Evolutionary conservation across 2,888 invertebrate genomes (phyloP).

Genomic region (Nysson spinosus): DNA sequence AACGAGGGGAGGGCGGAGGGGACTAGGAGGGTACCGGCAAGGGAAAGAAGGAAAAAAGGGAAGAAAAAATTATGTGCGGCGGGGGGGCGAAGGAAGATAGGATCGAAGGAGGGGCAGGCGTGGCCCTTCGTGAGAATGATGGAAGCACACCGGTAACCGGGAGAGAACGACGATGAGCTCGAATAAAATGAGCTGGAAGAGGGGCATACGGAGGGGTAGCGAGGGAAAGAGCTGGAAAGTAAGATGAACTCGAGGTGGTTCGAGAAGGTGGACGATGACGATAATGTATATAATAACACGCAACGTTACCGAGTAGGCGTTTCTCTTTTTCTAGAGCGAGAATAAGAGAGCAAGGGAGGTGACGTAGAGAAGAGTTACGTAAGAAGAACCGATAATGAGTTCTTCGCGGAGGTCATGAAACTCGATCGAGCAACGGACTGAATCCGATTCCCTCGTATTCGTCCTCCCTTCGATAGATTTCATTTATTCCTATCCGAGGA

Average conservation of each 20-base stretch:
- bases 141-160: slow-evolving; percentile 70
- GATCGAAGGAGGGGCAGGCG: slow-evolving; percentile 74
- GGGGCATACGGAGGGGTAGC: slow-evolving; percentile 13
- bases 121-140: slow-evolving; percentile 72
- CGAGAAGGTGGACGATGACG: slow-evolving; percentile 37
- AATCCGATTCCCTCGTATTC: slow-evolving; percentile 30
- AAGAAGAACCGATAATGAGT: slow-evolving; percentile 27
- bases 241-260: neutral
- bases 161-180: slow-evolving; percentile 59
- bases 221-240: neutral
- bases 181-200: slow-evolving; percentile 48
- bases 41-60: slow-evolving; percentile 47
- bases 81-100: slow-evolving; percentile 62
- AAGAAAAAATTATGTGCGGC: slow-evolving; percentile 56
- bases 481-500: slow-evolving; percentile 45
- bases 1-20: slow-evolving; percentile 71
- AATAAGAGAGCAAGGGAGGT: slow-evolving; percentile 7
- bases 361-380: slow-evolving; percentile 30
- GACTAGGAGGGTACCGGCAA: slow-evolving; percentile 48
- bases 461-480: slow-evolving; percentile 26
- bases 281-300: slow-evolving; percentile 51
- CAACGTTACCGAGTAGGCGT: slow-evolving; percentile 27
- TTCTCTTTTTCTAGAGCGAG: slow-evolving; percentile 28
- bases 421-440: slow-evolving; percentile 38
- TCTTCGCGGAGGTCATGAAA: slow-evolving; percentile 25